Evolutionary conservation across 2,888 invertebrate species (phyloP).

Genomic region (Sthenelais limicola): DNA sequence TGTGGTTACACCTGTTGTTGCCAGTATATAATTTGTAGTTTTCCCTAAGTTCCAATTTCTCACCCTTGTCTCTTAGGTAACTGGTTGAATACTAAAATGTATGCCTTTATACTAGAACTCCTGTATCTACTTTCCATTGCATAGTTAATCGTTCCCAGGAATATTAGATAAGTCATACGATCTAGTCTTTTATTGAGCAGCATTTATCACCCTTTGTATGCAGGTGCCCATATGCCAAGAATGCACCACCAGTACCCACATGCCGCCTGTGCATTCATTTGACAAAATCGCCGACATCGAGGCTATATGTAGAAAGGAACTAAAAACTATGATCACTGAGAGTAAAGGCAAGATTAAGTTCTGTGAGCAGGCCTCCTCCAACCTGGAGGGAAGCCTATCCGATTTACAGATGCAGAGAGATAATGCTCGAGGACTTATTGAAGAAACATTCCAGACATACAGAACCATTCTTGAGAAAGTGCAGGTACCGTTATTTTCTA

Average conservation of each 20-base stretch:
- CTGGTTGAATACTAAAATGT: no score
- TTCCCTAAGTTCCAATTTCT: no score
- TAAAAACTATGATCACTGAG: constrained; percentile 82
- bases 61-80: no score
- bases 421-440: constrained; percentile 85
- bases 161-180: no score
- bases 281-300: constrained; percentile 86
- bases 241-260: constrained; percentile 87
- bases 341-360: constrained; percentile 83
- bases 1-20: no score
- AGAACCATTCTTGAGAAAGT: constrained; percentile 87
- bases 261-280: constrained; percentile 85
- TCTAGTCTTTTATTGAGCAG: no score
- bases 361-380: constrained; percentile 83
- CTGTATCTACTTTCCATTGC: no score
- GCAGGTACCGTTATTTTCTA: no score
- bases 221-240: constrained; percentile 90
- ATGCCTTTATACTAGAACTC: no score
- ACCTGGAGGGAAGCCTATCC: constrained; percentile 84
- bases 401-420: constrained; percentile 91
- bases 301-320: constrained; percentile 83
- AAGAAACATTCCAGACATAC: constrained; percentile 73
- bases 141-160: no score
- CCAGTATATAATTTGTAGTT: no score
- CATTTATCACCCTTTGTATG: no score